Evolutionary conservation across 2,888 invertebrate species (phyloP).

Genomic region (Synergus umbraculus): DNA sequence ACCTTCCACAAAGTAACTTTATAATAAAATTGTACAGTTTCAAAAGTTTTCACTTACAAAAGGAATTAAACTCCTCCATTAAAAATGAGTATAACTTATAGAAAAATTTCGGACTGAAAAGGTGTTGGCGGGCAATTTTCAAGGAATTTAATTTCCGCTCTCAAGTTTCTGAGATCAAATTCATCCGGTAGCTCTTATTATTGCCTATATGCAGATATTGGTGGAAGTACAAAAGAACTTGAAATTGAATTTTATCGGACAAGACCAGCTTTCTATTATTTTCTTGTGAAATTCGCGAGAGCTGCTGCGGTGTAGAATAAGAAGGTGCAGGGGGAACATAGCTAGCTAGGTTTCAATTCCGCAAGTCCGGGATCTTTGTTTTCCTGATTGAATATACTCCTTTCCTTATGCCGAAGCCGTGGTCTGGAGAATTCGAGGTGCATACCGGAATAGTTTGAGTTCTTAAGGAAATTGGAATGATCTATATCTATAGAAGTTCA

Average conservation of each 20-base stretch:
- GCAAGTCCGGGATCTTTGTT: constrained; percentile 29
- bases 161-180: constrained; percentile 37
- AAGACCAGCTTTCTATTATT: constrained; percentile 39
- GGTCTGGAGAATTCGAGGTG: neutral
- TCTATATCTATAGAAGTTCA: neutral
- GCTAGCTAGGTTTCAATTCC: constrained; percentile 24
- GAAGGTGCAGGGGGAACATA: constrained; percentile 10
- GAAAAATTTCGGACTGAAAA: neutral
- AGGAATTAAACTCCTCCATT: neutral
- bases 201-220: constrained; percentile 39
- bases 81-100: neutral
- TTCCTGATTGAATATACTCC: constrained; percentile 18
- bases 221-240: constrained; percentile 38
- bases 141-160: constrained; percentile 41
- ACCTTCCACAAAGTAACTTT: neutral
- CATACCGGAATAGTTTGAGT: neutral
- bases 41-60: neutral
- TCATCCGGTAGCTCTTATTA: constrained; percentile 40
- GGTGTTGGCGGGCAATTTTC: constrained; percentile 20
- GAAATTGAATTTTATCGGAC: constrained; percentile 41
- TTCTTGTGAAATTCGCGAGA: constrained; percentile 26
- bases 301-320: constrained; percentile 32
- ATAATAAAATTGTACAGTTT: too few relatives aligned
- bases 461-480: constrained; percentile 8
- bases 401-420: neutral